Conservation (phyloP, 2,888 invertebrate genomes). For the Noctua pronuba region DNA sequence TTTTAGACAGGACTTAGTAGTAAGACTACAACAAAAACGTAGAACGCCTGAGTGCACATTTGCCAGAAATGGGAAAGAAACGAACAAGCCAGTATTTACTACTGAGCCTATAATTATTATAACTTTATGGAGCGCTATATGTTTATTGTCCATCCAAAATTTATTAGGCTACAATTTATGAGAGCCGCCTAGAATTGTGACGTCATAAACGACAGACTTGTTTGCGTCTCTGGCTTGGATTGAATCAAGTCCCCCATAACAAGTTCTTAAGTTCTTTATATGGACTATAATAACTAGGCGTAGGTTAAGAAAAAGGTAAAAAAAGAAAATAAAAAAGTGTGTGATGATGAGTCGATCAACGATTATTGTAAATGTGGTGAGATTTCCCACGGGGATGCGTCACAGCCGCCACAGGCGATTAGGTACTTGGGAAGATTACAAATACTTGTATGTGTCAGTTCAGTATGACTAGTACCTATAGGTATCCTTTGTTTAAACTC, state of each 20-base stretch:
- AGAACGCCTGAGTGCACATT: neutral
- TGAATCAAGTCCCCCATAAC: conserved; percentile 11
- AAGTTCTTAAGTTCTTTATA: conserved; percentile 1
- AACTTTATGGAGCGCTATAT: conserved; percentile 7
- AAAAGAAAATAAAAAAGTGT: neutral
- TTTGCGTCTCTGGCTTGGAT: neutral
- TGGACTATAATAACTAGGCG: neutral
- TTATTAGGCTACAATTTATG: conserved; percentile 32
- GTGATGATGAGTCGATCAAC: conserved; percentile 27
- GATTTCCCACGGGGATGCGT: conserved; percentile 33
- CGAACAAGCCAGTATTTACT: conserved; percentile 14
- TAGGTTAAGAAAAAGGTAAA: neutral
- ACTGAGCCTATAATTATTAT: conserved; percentile 5
- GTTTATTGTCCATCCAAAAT: conserved; percentile 36
- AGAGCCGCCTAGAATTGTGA: conserved; percentile 6
- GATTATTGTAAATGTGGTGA: conserved; percentile 6
- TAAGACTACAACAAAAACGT: conserved; percentile 26
- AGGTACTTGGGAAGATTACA: neutral
- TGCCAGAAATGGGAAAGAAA: conserved; percentile 8
- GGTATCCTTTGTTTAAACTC: conserved; percentile 10
- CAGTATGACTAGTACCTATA: neutral
- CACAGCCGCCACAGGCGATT: neutral
- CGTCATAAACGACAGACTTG: conserved; percentile 16
- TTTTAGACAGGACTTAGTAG: neutral
- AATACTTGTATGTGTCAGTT: neutral